Percentiles rank a stretch among this genome's conserved stretches.
Conservation (phyloP, 2,113 vertebrate species). For the Saiga tatarica region DNA sequence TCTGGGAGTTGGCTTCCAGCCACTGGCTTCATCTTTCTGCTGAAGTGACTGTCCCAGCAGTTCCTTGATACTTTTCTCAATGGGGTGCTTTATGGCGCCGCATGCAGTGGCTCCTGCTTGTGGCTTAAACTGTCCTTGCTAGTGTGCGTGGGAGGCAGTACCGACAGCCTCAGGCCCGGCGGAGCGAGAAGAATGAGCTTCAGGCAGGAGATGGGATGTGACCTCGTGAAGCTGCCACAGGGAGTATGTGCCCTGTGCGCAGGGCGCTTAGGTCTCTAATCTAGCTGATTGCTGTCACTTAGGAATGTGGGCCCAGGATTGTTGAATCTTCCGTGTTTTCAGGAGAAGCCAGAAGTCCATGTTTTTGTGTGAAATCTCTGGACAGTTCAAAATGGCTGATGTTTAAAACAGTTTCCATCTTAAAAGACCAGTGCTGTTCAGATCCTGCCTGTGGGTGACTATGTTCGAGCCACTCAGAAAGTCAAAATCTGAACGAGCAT, state of each 20-base stretch:
- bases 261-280: background rate
- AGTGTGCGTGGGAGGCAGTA: background rate
- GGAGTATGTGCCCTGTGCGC: no score
- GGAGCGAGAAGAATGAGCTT: background rate
- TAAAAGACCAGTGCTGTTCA: background rate
- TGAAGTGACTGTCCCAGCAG: background rate
- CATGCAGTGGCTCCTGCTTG: background rate
- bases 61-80: background rate
- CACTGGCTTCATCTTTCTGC: background rate
- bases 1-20: background rate
- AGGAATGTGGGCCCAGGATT: background rate
- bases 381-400: background rate
- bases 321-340: background rate
- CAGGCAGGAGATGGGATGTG: background rate
- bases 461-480: background rate
- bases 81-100: background rate
- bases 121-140: no score
- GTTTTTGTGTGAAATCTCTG: background rate
- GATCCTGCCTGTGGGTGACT: background rate
- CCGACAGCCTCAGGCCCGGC: background rate
- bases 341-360: slow-evolving; percentile 47
- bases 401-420: background rate
- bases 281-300: background rate
- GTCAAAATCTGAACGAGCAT: background rate
- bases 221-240: background rate